phyloP scores from a whole-genome alignment of 2,888 invertebrate species.

The Hirtodrosophila histrioides region DNA sequence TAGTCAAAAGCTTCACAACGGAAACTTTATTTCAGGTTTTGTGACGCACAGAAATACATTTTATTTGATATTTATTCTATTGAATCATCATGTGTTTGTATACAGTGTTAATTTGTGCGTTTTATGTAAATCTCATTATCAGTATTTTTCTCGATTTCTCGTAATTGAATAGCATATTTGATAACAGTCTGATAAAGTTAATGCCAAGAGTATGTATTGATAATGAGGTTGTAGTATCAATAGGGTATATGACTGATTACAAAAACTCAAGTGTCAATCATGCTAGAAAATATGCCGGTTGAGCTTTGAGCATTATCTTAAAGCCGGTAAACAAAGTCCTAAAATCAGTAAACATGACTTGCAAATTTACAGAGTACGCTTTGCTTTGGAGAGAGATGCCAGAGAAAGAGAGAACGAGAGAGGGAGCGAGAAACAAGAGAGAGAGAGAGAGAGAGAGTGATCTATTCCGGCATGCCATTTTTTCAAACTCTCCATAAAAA shows the following conservation, averaged over 20 bases:
- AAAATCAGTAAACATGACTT: constrained; percentile 19
- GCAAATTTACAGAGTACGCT: constrained; percentile 4
- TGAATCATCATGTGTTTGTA: no score
- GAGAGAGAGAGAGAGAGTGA: background rate
- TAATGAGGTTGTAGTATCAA: background rate
- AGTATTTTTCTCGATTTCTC: background rate
- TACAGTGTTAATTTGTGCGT: background rate
- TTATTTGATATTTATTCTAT: no score
- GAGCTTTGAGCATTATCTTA: constrained; percentile 12
- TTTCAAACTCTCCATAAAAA: background rate
- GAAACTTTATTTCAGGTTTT: no score
- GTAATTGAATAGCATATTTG: background rate
- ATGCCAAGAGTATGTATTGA: constrained; percentile 8
- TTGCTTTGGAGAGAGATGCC: background rate
- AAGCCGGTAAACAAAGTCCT: constrained; percentile 8
- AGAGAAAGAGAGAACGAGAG: background rate
- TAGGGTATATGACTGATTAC: constrained; percentile 32
- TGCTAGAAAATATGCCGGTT: constrained; percentile 12
- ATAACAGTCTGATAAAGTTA: constrained; percentile 5
- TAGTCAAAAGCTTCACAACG: background rate
- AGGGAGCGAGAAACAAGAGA: background rate
- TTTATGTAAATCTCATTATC: background rate
- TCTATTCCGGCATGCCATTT: background rate
- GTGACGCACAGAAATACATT: no score
- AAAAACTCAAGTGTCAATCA: constrained; percentile 24